Percentiles rank a stretch among this genome's conserved stretches.
Conservation (phyloP, 2,888 invertebrate species). For the Lithodes maja region DNA sequence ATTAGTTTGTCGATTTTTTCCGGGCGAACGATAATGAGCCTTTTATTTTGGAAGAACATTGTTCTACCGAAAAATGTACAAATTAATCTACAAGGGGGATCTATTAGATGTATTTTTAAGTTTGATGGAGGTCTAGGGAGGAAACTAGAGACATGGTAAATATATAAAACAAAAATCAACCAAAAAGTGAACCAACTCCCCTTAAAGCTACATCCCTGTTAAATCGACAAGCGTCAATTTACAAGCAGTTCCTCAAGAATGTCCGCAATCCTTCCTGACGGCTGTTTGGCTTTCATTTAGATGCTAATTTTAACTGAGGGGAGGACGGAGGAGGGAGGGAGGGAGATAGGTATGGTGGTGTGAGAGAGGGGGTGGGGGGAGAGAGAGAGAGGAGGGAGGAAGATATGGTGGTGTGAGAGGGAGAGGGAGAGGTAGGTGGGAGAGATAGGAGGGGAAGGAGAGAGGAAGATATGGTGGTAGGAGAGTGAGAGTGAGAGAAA, state of each 20-base stretch:
- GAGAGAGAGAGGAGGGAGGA: not conserved
- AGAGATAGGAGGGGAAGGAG: not conserved
- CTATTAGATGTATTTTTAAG: too few species aligned
- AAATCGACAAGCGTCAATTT: constrained; percentile 3
- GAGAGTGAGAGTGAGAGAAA: too few species aligned
- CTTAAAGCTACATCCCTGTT: not conserved
- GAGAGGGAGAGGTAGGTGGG: not conserved
- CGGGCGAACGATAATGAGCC: too few species aligned
- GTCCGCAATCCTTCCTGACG: not conserved
- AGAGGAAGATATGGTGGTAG: too few species aligned
- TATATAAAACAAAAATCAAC: too few species aligned
- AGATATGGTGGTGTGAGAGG: not conserved
- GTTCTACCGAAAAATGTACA: too few species aligned
- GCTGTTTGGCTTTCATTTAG: not conserved
- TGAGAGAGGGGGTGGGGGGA: not conserved
- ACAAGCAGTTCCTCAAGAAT: not conserved
- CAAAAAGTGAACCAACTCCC: too few species aligned
- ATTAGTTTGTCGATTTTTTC: too few species aligned
- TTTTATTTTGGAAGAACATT: not conserved
- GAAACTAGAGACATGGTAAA: too few species aligned
- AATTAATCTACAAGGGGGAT: not conserved
- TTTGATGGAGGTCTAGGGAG: too few species aligned
- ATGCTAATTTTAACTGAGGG: not conserved
- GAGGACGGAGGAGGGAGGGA: not conserved
- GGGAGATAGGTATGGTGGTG: not conserved